Evolutionary conservation across 1,140 invertebrate species (phyloP).

Genomic region (Battus philenor): DNA sequence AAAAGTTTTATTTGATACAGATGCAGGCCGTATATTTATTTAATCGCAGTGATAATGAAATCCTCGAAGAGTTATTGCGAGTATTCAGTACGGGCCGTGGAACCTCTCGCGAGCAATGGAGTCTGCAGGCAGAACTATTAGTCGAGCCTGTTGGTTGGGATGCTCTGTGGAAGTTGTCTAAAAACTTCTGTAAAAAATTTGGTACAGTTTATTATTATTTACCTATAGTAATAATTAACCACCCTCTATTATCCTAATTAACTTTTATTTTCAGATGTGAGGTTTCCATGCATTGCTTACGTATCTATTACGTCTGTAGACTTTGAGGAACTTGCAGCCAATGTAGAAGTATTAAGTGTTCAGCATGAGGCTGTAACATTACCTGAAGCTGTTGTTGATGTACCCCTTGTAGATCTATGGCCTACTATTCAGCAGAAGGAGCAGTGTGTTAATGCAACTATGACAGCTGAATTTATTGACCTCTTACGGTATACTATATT

Average conservation of each 20-base stretch:
- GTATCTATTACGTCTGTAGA: slow-evolving; percentile 58
- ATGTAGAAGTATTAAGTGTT: slow-evolving; percentile 56
- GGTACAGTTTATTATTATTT: slow-evolving; percentile 45
- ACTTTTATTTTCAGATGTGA: slow-evolving; percentile 53
- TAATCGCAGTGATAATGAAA: slow-evolving; percentile 49
- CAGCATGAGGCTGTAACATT: slow-evolving; percentile 58
- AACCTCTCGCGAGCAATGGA: slow-evolving; percentile 56
- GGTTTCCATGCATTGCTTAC: slow-evolving; percentile 60
- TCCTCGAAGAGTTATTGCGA: slow-evolving; percentile 47
- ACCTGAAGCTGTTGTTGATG: slow-evolving; percentile 50
- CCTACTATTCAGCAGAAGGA: slow-evolving; percentile 57
- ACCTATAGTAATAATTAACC: too few relatives aligned
- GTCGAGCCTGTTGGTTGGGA: slow-evolving; percentile 67
- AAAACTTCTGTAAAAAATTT: slow-evolving; percentile 65
- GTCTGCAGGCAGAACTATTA: slow-evolving; percentile 50
- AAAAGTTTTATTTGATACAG: slow-evolving; percentile 24
- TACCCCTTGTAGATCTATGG: slow-evolving; percentile 60
- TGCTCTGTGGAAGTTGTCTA: slow-evolving; percentile 65
- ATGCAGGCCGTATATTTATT: slow-evolving; percentile 62
- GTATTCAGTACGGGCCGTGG: slow-evolving; percentile 52
- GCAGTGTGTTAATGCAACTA: slow-evolving; percentile 50
- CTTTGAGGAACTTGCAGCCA: slow-evolving; percentile 54
- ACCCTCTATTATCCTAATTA: too few relatives aligned
- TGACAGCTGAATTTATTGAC: slow-evolving; percentile 64
- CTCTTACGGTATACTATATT: slow-evolving; percentile 49